Base-by-base conservation (phyloP, 2,113 vertebrate species). In the Calypte anna region DNA sequence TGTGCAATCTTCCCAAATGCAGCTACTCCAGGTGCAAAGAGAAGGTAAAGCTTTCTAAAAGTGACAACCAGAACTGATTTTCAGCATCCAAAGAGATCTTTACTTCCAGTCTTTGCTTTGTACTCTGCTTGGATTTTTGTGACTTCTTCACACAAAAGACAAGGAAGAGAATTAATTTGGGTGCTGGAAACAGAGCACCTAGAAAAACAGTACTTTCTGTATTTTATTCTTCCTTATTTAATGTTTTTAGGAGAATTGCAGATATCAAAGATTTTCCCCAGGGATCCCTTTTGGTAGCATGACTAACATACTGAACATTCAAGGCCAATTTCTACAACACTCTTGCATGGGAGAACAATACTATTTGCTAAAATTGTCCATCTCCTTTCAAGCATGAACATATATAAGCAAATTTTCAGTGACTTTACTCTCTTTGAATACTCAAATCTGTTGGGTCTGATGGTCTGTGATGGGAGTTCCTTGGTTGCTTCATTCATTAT, bases 1-100 rank as follows among this genome's bases (percentile, higher is more conserved):
- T 18, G 4, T 14, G 13, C 0, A 0, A 3, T 70, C 18, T 36
- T 82, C 14, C 36, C 33, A 58, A 72, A 77, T 66, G 5, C 17
- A 43, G n/a, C 30, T 18, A 59, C 17, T 68, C 46, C 25, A 66
- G 36, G 5, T 4, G 20, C 19, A 58, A 87, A 43, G 19, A 90
- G 12, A 72, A 72, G 13, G 28, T 33, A 48, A 72, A 8, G 2
- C 28, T 67, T 90, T 78, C 66, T 82, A 28, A 68, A 85, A 61
- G 21, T 38, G 12, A 16, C 73, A 21, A 3, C 8, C 44, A 27
- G 18, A 80, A 69, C 18, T 50, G 30, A 3, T 50, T 83, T 85
- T 83, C 63, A 90, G 40, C 16, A 73, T 18, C 6, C 72, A 68
- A 75, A 23, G 3, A 61, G 7, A 13, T 31, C 10, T 72, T 85